Conservation (phyloP, 1,140 invertebrate species). For the Listronotus bonariensis region DNA sequence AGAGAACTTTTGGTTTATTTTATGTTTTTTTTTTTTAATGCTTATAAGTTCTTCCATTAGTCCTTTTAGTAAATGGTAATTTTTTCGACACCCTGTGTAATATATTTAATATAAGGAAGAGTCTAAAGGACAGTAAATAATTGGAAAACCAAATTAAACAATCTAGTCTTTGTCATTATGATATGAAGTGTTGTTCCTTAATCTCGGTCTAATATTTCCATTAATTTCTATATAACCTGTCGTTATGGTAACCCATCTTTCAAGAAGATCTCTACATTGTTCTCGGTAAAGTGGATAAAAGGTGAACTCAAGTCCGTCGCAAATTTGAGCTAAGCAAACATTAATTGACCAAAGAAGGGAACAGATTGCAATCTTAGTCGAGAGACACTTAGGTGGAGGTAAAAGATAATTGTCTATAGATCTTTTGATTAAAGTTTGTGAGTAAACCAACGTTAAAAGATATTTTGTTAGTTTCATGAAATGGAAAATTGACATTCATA, state of each 20-base stretch:
- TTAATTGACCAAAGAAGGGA: conserved; percentile 29
- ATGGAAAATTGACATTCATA: too few species aligned
- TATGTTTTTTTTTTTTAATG: too few species aligned
- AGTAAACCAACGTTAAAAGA: too few species aligned
- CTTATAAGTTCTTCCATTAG: too few species aligned
- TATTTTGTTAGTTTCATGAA: neutral
- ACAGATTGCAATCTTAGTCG: conserved; percentile 27
- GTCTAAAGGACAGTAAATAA: too few species aligned
- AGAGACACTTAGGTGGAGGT: conserved; percentile 3
- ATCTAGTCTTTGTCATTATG: too few species aligned
- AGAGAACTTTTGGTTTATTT: too few species aligned
- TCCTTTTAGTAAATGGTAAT: too few species aligned
- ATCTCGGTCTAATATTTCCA: neutral
- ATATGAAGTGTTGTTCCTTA: too few species aligned
- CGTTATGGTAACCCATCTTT: conserved; percentile 22
- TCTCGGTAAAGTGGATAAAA: conserved; percentile 23
- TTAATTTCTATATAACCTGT: conserved; percentile 11
- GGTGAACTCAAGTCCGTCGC: conserved; percentile 18
- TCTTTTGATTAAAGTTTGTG: neutral
- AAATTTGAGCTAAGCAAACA: conserved; percentile 24
- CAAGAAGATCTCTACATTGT: conserved; percentile 21
- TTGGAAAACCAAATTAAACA: too few species aligned
- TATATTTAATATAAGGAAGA: too few species aligned
- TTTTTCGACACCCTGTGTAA: too few species aligned
- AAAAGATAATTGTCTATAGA: conserved; percentile 15